Base-by-base conservation (phyloP, 2,797 vertebrate genomes). In the Delichon dasypus region DNA sequence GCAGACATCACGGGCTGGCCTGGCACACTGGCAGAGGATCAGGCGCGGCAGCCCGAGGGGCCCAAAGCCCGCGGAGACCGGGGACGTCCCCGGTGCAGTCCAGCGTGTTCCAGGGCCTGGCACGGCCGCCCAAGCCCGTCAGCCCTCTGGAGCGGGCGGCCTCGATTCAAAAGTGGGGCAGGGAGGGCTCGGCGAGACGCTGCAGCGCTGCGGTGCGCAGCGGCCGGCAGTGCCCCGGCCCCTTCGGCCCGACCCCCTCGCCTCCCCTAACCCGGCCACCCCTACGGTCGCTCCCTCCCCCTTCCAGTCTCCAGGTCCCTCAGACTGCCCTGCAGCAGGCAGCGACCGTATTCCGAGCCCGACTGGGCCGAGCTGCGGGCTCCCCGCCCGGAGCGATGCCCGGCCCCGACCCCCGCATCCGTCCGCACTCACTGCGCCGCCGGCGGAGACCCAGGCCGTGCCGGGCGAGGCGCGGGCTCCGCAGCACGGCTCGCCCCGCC, bases 401-500 rank as follows among this genome's bases (percentile, higher is more conserved):
- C 54, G 45, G 11, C 32, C 48, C 51, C 44, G 42, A 10, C 16
- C 45, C 38, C 20, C 23, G 55, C 23, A 20, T 45, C 29, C 47
- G 21, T 19, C 80, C 62, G 9, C 81, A 98, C 98, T 98, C 96
- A 99, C 98, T 98, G 92, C 98, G 98, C 81, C 98, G 98, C 90
- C 98, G 98, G 47, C 98, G 98, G 95, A 98, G 97, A 95, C 98
- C 98, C 98, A 98, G 98, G 91, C 98, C 98, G 97, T 98, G 98
- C 42, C 98, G 97, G 93, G 98, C 98, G 44, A 98, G 98, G 94
- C 98, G 98, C 13, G 98, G 98, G 97, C 98, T 99, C 97, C 99
- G 98, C 94, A 99, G 98, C 12, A 99, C 98, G 4, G 99, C 99
- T 89, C 98, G 98, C 13, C 98, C 98, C 86, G 98, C 98, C 60